These are phyloP conservation scores for Bombus soroeensis DNA, from an alignment of 1,140 invertebrate genomes.

Conservation along the genomic window DNA sequence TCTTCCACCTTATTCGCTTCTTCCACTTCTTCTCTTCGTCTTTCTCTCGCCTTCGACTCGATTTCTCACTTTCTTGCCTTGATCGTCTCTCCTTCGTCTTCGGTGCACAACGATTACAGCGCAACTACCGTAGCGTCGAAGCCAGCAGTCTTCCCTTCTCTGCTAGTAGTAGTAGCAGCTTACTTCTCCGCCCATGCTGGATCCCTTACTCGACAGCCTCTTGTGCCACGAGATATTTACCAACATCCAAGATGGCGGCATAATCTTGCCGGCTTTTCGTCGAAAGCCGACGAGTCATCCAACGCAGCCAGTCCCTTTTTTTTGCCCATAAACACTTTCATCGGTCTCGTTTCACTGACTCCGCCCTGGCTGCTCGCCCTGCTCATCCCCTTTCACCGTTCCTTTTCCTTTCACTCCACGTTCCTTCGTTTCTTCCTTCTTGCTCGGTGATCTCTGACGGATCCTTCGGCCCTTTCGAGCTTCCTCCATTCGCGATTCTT, in stretches of 20 bases:
- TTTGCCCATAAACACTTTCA: constrained; percentile 61
- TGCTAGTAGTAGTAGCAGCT: constrained; percentile 41
- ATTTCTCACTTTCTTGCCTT: constrained; percentile 30
- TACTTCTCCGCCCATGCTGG: constrained; percentile 65
- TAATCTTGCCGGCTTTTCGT: constrained; percentile 77
- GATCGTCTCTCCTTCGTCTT: constrained; percentile 39
- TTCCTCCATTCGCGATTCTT: background rate
- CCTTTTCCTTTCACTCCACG: background rate
- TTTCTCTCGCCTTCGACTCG: constrained; percentile 5
- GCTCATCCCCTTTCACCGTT: constrained; percentile 13
- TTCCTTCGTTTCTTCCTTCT: background rate
- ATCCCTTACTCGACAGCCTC: constrained; percentile 63
- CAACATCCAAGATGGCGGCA: constrained; percentile 81
- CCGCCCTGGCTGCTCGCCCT: constrained; percentile 12
- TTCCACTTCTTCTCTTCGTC: constrained; percentile 67
- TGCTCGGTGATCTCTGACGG: no score
- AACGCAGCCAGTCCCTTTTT: constrained; percentile 46
- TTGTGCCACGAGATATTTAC: constrained; percentile 80
- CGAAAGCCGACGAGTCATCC: constrained; percentile 76
- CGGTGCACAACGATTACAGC: constrained; percentile 33
- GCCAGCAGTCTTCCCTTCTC: background rate
- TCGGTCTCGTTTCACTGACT: constrained; percentile 65
- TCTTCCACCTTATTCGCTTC: constrained; percentile 59
- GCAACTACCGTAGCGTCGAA: constrained; percentile 35
- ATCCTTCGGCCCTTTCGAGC: background rate